phyloP scores from a whole-genome alignment of 2,113 vertebrate genomes.

The Poicephalus meyeri region DNA sequence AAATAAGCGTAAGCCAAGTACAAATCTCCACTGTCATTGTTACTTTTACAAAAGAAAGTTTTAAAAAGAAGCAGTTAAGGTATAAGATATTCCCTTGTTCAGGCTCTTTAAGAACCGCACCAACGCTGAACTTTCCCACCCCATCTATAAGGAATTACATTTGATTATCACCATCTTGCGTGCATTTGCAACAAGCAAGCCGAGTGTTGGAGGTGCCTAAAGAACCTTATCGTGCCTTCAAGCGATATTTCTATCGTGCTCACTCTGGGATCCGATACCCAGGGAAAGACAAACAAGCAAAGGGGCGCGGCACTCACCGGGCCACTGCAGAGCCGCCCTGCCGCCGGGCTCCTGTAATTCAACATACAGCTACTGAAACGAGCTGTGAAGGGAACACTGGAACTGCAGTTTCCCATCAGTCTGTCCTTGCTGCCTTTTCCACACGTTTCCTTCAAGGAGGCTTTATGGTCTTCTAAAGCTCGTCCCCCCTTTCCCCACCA shows the following conservation, averaged over 20 bases:
- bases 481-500: rapidly evolving
- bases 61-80: neutral
- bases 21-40: neutral
- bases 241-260: neutral
- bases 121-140: neutral
- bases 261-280: neutral
- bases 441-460: rapidly evolving
- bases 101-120: neutral
- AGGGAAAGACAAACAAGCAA: rapidly evolving
- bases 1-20: neutral
- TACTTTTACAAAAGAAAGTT: neutral
- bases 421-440: rapidly evolving
- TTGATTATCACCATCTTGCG: neutral
- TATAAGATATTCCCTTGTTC: neutral
- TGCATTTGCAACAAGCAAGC: neutral
- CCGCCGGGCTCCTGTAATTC: rapidly evolving
- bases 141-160: neutral
- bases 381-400: neutral
- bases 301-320: rapidly evolving
- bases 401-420: rapidly evolving
- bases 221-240: neutral
- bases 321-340: rapidly evolving
- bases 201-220: rapidly evolving
- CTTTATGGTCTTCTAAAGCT: neutral
- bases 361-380: neutral